These are phyloP conservation scores for Acyrthosiphon pisum DNA, from an alignment of 1,140 invertebrate species.

Conservation along the genomic window DNA sequence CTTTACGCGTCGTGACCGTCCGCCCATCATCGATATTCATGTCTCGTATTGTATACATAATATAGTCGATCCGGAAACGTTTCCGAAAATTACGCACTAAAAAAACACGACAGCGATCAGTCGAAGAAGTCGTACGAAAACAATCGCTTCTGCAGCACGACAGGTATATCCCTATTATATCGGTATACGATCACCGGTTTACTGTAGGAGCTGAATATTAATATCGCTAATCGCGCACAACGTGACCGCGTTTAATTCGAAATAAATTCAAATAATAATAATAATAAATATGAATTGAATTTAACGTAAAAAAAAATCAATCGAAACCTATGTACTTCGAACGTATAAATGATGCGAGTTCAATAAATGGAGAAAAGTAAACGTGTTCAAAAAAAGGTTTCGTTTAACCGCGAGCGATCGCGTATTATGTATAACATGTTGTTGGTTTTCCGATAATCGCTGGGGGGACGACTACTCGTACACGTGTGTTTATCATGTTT, in stretches of 20 bases:
- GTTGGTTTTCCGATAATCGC: background rate
- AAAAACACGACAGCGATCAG: background rate
- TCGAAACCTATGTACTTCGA: background rate
- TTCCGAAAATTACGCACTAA: background rate
- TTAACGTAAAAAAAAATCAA: background rate
- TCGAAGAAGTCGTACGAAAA: background rate
- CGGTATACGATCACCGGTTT: background rate
- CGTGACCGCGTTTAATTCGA: slow-evolving; percentile 14
- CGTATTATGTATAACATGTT: background rate
- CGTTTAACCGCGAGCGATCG: background rate
- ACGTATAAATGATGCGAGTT: background rate
- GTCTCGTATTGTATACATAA: background rate
- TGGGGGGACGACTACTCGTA: too few species aligned
- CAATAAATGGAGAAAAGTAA: background rate
- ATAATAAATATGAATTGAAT: background rate
- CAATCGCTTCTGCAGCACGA: background rate
- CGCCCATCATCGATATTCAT: background rate
- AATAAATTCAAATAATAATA: background rate
- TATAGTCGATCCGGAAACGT: background rate
- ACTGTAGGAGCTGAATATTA: background rate
- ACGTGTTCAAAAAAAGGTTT: background rate
- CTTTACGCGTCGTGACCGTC: background rate
- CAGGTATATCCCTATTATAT: background rate
- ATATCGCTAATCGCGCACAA: background rate
- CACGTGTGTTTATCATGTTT: background rate